Evolutionary conservation across 2,888 invertebrate genomes (phyloP).

Genomic region (Terebella lapidaria): DNA sequence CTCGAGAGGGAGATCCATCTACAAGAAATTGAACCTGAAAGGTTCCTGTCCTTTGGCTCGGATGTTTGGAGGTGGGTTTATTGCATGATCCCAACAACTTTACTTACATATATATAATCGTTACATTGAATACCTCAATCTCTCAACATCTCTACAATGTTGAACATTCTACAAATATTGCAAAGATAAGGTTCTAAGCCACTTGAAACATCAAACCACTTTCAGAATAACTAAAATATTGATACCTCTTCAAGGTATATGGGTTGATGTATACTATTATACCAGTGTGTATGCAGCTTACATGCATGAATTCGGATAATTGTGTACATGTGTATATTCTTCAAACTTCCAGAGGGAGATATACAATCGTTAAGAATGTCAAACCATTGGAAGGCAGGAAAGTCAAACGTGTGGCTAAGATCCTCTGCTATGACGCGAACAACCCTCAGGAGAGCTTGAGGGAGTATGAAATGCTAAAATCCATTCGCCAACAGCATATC

Average conservation of each 20-base stretch:
- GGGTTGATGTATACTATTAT: too few species aligned
- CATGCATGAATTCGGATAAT: not conserved
- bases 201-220: too few species aligned
- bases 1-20: constrained; percentile 24
- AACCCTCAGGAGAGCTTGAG: constrained; percentile 60
- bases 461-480: constrained; percentile 74
- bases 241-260: too few species aligned
- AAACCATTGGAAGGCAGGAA: constrained; percentile 55
- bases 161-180: too few species aligned
- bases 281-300: not conserved
- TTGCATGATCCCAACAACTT: too few species aligned
- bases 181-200: too few species aligned
- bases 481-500: constrained; percentile 75
- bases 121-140: too few species aligned
- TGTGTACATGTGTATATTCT: too few species aligned
- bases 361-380: constrained; percentile 65
- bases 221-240: too few species aligned
- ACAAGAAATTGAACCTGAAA: constrained; percentile 24
- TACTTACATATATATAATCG: too few species aligned
- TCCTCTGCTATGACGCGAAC: constrained; percentile 52
- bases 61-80: constrained; percentile 27
- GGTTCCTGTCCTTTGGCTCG: constrained; percentile 20
- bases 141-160: too few species aligned
- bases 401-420: constrained; percentile 76
- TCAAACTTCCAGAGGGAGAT: constrained; percentile 80